phyloP scores from a whole-genome alignment of 2,888 invertebrate species.

The Leucoptera coffeella region DNA sequence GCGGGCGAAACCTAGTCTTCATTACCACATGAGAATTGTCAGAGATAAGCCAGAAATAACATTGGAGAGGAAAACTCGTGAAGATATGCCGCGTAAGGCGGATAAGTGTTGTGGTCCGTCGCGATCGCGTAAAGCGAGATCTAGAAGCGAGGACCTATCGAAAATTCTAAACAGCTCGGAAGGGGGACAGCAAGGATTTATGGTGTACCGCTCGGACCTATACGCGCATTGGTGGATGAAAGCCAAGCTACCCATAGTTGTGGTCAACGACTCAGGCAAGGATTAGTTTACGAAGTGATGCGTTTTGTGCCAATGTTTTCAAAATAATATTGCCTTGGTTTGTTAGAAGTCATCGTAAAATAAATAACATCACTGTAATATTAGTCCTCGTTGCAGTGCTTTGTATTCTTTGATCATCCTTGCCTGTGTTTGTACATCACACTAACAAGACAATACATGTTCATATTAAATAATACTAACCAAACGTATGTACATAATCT shows the following conservation, averaged over 20 bases:
- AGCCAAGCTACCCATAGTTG: slow-evolving; percentile 67
- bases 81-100: slow-evolving; percentile 24
- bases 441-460: slow-evolving; percentile 40
- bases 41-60: slow-evolving; percentile 21
- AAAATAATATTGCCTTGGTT: slow-evolving; percentile 48
- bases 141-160: slow-evolving; percentile 40
- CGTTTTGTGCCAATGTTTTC: slow-evolving; percentile 50
- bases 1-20: slow-evolving; percentile 38
- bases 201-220: slow-evolving; percentile 74
- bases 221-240: slow-evolving; percentile 94
- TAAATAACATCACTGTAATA: no score
- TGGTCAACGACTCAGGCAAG: slow-evolving; percentile 56
- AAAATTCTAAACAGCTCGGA: slow-evolving; percentile 35
- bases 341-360: no score
- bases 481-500: no score
- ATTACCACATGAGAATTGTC: slow-evolving; percentile 48
- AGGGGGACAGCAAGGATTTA: slow-evolving; percentile 33
- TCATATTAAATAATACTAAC: no score
- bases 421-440: slow-evolving; percentile 53
- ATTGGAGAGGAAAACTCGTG: slow-evolving; percentile 21
- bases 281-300: slow-evolving; percentile 52
- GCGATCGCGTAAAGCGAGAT: slow-evolving; percentile 21
- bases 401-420: slow-evolving; percentile 55
- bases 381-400: slow-evolving; percentile 51
- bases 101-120: slow-evolving; percentile 40